Conservation (phyloP, 2,113 vertebrate genomes). For the Alethe diademata region DNA sequence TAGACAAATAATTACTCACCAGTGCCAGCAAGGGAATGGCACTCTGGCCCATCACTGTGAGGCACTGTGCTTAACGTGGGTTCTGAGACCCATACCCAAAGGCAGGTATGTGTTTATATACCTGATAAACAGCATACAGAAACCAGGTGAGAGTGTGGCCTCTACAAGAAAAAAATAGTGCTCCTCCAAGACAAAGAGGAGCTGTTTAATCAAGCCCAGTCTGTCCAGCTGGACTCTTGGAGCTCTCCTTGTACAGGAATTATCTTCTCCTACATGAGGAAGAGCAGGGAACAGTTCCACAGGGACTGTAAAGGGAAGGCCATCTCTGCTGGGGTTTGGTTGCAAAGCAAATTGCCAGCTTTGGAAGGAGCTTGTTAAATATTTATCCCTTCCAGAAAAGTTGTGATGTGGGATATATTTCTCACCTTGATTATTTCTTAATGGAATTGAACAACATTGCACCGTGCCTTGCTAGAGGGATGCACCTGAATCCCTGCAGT, state of each 20-base stretch:
- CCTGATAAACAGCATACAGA: not conserved
- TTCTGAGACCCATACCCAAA: not conserved
- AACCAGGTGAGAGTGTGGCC: not conserved
- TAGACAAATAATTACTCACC: not conserved
- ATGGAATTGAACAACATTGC: not conserved
- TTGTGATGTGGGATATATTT: not conserved
- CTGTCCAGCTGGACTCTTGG: not conserved
- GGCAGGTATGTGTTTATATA: not conserved
- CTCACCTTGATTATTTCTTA: not conserved
- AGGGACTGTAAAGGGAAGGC: not conserved
- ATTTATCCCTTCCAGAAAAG: not conserved
- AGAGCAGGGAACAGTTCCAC: not conserved
- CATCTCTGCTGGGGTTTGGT: not conserved
- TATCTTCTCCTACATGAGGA: rapidly evolving
- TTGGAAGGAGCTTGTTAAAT: not conserved
- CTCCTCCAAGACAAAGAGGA: not conserved
- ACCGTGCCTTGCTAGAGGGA: not conserved
- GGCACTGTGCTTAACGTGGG: not conserved
- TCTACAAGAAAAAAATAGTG: not conserved
- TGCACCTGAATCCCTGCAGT: not conserved
- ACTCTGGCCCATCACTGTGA: not conserved
- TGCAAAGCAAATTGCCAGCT: not conserved
- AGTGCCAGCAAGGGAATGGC: not conserved
- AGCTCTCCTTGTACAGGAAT: not conserved
- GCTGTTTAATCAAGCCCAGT: not conserved